Evolutionary conservation across 2,113 vertebrate species (phyloP), one percentile per base, ranked within the genome.

Genomic region (Ammodytes marinus): DNA sequence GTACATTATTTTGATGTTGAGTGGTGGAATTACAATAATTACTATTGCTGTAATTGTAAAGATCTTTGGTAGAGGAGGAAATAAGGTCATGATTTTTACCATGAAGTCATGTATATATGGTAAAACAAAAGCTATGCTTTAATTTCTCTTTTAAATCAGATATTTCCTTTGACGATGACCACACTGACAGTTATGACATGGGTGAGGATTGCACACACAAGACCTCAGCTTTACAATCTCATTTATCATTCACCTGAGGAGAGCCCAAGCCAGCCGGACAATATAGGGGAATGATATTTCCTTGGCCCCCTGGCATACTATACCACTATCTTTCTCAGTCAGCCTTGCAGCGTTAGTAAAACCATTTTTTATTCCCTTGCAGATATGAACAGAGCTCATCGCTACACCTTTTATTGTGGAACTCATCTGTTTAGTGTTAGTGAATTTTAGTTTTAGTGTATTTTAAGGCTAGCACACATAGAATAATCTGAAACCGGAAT

Each of bases 181-280:
- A 47, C 49, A 27, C 75, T 76, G 70, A 77, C 79, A 80, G 72
- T 74, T 70, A 71, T 89, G 77, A 55, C 80, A 73, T 54, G 80
- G 76, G 59, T 83, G 68, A 75, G 40, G 77, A 65, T 45, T 73
- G 79, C 72, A 74, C 55, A 74, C 55, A 46, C 59, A 71, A 50
- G 84, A 88, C 87, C 83, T 83, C 70, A 17, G 40, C 80, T 81
- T 57, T 66, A 79, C 60, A 85, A 77, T 72, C 86, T 90, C 86
- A 89, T 93, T 87, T 87, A 88, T 91, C 83, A 91, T 92, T 89
- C 80, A 91, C 86, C 83, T 15, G 63, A 83, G 87, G 87, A 75
- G 80, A 86, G 82, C 52, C 82, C 14, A 27, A 83, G 87, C 76
- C 80, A 76, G 67, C 55, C 68, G 69, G 83, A 82, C 90, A 80